phyloP scores from a whole-genome alignment of 2,113 vertebrate genomes.

The Martes martes region DNA sequence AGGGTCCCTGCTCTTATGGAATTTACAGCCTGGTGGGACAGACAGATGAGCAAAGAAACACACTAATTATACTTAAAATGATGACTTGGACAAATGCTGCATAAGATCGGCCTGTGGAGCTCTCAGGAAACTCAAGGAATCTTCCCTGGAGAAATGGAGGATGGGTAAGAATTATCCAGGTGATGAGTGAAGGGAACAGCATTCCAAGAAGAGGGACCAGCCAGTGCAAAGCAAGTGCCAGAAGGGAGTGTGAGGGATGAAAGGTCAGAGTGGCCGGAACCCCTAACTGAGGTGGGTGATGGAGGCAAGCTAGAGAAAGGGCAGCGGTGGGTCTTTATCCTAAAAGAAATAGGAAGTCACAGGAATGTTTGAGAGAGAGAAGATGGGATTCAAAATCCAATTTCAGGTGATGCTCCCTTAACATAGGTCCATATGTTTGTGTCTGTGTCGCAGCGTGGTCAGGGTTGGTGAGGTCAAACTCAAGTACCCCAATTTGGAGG shows the following conservation, averaged over 20 bases:
- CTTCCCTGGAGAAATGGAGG: neutral
- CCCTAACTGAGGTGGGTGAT: neutral
- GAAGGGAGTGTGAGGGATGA: neutral
- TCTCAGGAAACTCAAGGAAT: neutral
- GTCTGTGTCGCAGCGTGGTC: neutral
- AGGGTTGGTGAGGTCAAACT: neutral
- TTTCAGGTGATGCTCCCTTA: neutral
- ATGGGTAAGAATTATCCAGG: neutral
- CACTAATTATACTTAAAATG: neutral
- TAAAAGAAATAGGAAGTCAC: neutral
- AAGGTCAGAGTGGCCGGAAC: neutral
- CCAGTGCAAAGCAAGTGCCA: slow-evolving; percentile 36
- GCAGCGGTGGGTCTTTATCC: neutral
- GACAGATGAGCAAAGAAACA: neutral
- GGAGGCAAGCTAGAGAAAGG: neutral
- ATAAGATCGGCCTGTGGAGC: neutral
- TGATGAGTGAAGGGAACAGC: neutral
- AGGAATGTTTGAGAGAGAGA: neutral
- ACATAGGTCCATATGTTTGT: accelerated
- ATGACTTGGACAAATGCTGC: neutral
- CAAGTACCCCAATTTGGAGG: neutral
- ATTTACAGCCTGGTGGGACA: neutral
- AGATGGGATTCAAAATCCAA: neutral
- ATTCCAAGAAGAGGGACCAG: neutral
- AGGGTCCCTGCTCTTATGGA: neutral